phyloP scores from a whole-genome alignment of 2,113 vertebrate genomes.

The Glaucomys volans region DNA sequence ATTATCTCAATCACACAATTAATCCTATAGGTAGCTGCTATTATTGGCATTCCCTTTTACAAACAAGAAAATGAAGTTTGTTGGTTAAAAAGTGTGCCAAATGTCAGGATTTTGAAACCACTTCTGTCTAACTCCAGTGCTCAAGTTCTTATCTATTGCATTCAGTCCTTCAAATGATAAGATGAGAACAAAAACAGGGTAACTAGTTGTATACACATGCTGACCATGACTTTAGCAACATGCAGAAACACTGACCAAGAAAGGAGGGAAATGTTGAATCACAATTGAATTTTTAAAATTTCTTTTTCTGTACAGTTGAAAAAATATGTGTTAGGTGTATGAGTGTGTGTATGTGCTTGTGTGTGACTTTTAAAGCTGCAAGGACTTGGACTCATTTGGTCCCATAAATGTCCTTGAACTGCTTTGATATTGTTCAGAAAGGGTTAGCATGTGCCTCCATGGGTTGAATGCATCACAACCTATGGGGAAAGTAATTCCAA shows the following conservation, averaged over 20 bases:
- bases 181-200: not conserved
- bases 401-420: not conserved
- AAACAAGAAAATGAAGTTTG: not conserved
- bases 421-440: not conserved
- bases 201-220: not conserved
- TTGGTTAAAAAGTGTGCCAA: not conserved
- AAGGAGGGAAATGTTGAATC: not conserved
- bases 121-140: not conserved
- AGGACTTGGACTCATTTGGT: not conserved
- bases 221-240: not conserved
- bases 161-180: not conserved
- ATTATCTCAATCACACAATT: constrained; percentile 14
- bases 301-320: not conserved
- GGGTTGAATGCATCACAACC: not conserved
- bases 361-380: not conserved
- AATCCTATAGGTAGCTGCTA: not conserved
- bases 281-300: not conserved
- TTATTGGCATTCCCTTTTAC: not conserved
- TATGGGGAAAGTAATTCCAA: not conserved
- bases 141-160: not conserved
- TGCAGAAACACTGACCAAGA: not conserved
- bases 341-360: not conserved
- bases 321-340: not conserved
- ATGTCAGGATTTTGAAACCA: not conserved
- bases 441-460: rapidly evolving